Conservation (phyloP, 2,888 invertebrate species). For the Cheilosia urbana region DNA sequence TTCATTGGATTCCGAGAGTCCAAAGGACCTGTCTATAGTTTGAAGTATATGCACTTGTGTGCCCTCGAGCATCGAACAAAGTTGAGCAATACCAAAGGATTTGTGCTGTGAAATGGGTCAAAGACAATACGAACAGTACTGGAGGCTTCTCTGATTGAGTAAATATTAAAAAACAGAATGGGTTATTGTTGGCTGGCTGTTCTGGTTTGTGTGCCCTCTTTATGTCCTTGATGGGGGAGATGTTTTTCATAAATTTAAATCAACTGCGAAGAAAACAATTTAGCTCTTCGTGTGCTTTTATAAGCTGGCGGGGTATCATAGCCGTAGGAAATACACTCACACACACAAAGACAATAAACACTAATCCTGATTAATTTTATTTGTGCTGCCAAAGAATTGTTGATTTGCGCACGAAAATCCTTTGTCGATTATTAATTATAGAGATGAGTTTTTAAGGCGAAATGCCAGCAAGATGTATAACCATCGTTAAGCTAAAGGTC, state of each 20-base stretch:
- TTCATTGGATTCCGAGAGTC: slow-evolving; percentile 60
- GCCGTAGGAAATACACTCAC: too few relatives aligned
- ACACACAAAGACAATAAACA: neutral
- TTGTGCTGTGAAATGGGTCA: slow-evolving; percentile 18
- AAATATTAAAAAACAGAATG: slow-evolving; percentile 39
- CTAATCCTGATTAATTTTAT: neutral
- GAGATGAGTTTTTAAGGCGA: neutral
- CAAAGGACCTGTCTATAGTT: slow-evolving; percentile 41
- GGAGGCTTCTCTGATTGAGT: slow-evolving; percentile 49
- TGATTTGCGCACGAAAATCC: neutral
- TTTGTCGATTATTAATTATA: neutral
- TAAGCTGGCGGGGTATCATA: neutral
- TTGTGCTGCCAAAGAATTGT: neutral
- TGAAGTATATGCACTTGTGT: slow-evolving; percentile 49
- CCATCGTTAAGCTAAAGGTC: neutral
- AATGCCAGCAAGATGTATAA: neutral
- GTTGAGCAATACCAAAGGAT: slow-evolving; percentile 43
- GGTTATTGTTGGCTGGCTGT: slow-evolving; percentile 13
- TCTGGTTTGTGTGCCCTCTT: neutral
- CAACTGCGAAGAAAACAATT: neutral
- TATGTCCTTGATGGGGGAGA: neutral
- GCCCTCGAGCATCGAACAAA: slow-evolving; percentile 30
- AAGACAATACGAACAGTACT: slow-evolving; percentile 45
- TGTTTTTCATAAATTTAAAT: slow-evolving; percentile 14
- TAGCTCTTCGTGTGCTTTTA: neutral